phyloP scores from a whole-genome alignment of 2,113 vertebrate species.

The Gobio gobio region DNA sequence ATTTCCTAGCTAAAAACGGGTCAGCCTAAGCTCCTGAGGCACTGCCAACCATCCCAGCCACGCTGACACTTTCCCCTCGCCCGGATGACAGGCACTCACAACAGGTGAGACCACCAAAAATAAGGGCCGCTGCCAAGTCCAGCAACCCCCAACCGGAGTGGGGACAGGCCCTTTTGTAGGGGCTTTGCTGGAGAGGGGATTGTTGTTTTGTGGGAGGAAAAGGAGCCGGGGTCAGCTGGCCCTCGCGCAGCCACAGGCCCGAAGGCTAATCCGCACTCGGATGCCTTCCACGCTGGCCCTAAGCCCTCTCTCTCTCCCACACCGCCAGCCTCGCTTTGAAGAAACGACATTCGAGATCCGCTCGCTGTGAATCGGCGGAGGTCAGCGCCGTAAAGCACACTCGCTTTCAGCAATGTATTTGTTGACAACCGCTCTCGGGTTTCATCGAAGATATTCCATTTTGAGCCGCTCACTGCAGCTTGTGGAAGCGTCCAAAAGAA shows the following conservation, averaged over 20 bases:
- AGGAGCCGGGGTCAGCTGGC: slow-evolving; percentile 79
- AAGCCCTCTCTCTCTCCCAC: slow-evolving; percentile 65
- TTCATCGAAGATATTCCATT: slow-evolving; percentile 30
- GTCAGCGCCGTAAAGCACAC: slow-evolving; percentile 60
- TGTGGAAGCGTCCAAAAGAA: not conserved
- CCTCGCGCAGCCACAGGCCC: slow-evolving; percentile 66
- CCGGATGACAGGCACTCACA: slow-evolving; percentile 73
- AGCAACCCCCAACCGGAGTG: slow-evolving; percentile 75
- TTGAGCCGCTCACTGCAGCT: not conserved
- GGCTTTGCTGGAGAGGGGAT: slow-evolving; percentile 69
- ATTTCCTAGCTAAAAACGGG: slow-evolving; percentile 85
- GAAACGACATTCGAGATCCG: slow-evolving; percentile 77
- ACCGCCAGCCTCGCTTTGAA: slow-evolving; percentile 74
- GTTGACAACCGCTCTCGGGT: not conserved
- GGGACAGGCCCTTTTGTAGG: slow-evolving; percentile 78
- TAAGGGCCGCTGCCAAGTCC: slow-evolving; percentile 67
- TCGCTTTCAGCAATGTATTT: not conserved
- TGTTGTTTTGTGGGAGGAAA: slow-evolving; percentile 85
- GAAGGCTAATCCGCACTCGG: slow-evolving; percentile 76
- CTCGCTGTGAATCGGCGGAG: slow-evolving; percentile 55
- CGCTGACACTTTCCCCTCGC: slow-evolving; percentile 80
- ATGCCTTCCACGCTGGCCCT: slow-evolving; percentile 75
- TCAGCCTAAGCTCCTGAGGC: slow-evolving; percentile 78
- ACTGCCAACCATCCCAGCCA: slow-evolving; percentile 83
- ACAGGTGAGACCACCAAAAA: slow-evolving; percentile 83